Evolutionary conservation across 2,113 vertebrate species (phyloP), one percentile per base, ranked within the genome.

Genomic region (Furnarius figulus): DNA sequence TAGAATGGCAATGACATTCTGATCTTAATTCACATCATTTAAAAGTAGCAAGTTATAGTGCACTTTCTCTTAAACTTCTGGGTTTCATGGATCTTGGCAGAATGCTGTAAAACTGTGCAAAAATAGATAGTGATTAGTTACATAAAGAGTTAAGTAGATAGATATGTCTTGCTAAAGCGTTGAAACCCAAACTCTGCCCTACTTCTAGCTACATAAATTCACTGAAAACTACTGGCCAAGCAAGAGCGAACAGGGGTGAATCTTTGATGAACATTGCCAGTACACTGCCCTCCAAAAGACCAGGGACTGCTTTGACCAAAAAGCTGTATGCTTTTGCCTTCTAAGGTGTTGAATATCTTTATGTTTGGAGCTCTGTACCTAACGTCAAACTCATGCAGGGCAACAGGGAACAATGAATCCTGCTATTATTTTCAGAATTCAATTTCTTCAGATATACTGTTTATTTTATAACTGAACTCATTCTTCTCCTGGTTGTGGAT

Each of bases 11-110:
- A 5, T 68, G 68, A 84, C 88, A 90, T 95, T 90, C 68, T 88
- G 83, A 92, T 95, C 92, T 84, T 90, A 95, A 89, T 84, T 95
- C 73, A 88, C 52, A 46, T 84, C 2, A 89, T 78, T 93, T 87
- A 53, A 46, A 96, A 93, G 35, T 49, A 52, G 30, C 24, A 93
- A 81, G 79, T 87, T 85, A 70, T 3, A 81, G 50, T 5, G 22
- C 27, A 88, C 39, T 74, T 91, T 63, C 63, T 90, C 42, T 59
- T 63, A 58, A 89, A 87, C 40, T 95, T 87, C 33, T 39, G 40
- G 15, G 12, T 59, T 91, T 50, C 25, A 23, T 1, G 13, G 65
- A 92, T 53, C 49, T 92, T 88, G 63, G 7, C 39, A 83, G 78
- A 93, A 74, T 15, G 28, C 40, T 58, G 23, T 4, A 63, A 77